phyloP scores from a whole-genome alignment of 2,888 invertebrate species.

The Myopa tessellatipennis region DNA sequence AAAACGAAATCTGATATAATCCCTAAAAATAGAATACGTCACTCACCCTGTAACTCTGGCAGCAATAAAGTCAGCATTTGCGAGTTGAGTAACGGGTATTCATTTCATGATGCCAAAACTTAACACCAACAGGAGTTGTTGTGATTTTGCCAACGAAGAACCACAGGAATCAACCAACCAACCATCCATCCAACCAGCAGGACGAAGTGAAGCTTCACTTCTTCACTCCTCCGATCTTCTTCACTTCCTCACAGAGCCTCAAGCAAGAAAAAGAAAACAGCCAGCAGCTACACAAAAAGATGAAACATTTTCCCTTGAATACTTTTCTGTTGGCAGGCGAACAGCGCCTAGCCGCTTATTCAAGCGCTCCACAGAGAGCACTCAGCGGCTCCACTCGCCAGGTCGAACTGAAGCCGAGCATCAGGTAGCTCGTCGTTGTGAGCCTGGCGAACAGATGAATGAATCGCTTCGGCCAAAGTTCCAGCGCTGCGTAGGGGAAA shows the following conservation, averaged over 20 bases:
- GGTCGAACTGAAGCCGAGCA: conserved; percentile 63
- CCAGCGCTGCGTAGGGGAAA: conserved; percentile 12
- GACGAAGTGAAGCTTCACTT: not conserved
- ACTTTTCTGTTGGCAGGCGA: conserved; percentile 34
- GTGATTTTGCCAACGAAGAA: not conserved
- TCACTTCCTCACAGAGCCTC: not conserved
- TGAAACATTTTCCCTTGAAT: conserved; percentile 50
- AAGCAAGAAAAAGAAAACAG: not conserved
- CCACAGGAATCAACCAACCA: not conserved
- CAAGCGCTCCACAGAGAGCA: conserved; percentile 63
- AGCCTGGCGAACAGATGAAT: conserved; percentile 7
- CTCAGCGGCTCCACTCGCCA: conserved; percentile 59
- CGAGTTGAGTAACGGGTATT: not conserved
- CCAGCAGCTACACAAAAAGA: conserved; percentile 37
- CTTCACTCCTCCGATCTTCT: not conserved
- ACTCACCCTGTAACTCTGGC: conserved; percentile 55
- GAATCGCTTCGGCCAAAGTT: conserved; percentile 4
- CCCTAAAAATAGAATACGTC: not conserved
- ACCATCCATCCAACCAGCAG: too few relatives aligned
- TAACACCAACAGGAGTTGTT: not conserved
- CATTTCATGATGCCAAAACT: conserved; percentile 1
- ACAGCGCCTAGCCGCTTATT: conserved; percentile 57
- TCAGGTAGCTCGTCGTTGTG: conserved; percentile 56
- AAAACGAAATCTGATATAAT: not conserved
- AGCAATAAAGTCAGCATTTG: conserved; percentile 13